These are phyloP conservation scores for Chaenocephalus aceratus DNA, from an alignment of 2,113 vertebrate species.

Conservation along the genomic window DNA sequence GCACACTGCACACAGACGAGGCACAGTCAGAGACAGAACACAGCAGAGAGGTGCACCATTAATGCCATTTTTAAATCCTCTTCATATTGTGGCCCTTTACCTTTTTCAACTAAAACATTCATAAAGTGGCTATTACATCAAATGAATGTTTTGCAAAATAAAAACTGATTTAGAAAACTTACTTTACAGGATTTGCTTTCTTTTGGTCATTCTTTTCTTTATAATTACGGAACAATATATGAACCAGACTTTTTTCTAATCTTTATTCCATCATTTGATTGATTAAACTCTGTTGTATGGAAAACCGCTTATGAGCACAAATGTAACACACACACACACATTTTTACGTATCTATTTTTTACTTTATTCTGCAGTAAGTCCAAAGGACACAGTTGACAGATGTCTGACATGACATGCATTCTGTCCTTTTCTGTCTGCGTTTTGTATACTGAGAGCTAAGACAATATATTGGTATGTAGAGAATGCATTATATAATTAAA, in stretches of 20 bases:
- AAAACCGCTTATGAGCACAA: too few relatives aligned
- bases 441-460: neutral
- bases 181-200: too few relatives aligned
- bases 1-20: neutral
- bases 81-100: neutral
- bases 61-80: conserved; percentile 14
- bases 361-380: too few relatives aligned
- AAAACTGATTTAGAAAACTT: too few relatives aligned
- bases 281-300: too few relatives aligned
- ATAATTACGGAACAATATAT: too few relatives aligned
- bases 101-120: neutral
- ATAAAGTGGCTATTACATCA: neutral
- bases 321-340: too few relatives aligned
- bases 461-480: neutral
- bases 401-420: neutral
- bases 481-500: neutral
- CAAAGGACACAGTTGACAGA: neutral
- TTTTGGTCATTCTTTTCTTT: too few relatives aligned
- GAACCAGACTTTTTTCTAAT: too few relatives aligned
- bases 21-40: neutral
- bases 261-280: too few relatives aligned
- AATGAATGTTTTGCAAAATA: neutral
- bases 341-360: too few relatives aligned
- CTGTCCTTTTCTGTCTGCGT: neutral
- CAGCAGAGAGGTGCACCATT: conserved; percentile 5